phyloP scores from a whole-genome alignment of 2,888 invertebrate species.

The Cephus sareptanus region DNA sequence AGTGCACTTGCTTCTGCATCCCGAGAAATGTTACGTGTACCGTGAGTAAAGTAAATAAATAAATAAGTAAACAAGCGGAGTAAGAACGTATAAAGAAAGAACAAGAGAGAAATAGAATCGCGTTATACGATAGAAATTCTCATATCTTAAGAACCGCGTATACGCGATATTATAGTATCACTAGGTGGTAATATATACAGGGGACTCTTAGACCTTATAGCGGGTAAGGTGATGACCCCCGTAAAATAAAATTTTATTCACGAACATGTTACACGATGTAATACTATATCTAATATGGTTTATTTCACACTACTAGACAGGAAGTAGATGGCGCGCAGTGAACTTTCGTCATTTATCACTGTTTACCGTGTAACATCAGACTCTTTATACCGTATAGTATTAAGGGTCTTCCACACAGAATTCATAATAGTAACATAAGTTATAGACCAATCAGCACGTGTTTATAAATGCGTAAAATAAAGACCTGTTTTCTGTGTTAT shows the following conservation, averaged over 20 bases:
- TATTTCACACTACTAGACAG: neutral
- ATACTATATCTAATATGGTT: neutral
- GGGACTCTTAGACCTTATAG: neutral
- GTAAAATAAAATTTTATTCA: neutral
- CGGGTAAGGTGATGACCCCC: neutral
- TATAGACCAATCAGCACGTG: neutral
- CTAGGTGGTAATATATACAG: neutral
- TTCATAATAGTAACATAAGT: too few species aligned
- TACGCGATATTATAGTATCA: neutral
- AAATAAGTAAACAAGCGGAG: neutral
- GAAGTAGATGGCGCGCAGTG: neutral
- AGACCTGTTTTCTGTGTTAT: neutral
- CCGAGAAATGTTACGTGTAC: neutral
- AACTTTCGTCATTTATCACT: neutral
- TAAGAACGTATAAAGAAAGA: neutral
- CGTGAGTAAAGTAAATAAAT: neutral
- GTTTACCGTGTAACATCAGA: neutral
- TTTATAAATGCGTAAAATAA: neutral
- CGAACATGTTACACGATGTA: neutral
- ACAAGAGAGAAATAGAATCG: neutral
- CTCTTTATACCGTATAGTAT: neutral
- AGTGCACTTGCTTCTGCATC: constrained; percentile 15
- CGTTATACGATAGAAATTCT: neutral
- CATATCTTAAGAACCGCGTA: neutral
- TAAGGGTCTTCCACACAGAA: neutral